Evolutionary conservation across 1,140 invertebrate species (phyloP), one percentile per base, ranked within the genome.

Genomic region (Dreissena polymorpha): DNA sequence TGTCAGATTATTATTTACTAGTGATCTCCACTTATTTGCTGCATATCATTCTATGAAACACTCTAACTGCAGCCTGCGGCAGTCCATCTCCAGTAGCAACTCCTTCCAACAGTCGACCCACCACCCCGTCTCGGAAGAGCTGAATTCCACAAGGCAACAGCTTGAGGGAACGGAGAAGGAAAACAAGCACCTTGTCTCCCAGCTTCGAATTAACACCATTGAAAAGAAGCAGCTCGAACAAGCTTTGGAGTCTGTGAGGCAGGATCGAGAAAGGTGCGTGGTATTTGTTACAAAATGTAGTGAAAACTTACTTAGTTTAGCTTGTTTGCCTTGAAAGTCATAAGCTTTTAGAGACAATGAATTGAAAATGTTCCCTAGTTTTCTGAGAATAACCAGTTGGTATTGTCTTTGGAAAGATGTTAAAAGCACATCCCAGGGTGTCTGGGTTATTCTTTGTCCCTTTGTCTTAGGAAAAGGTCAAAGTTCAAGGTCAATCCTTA

Each of bases 141-240:
- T 83, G 27, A 25, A 13, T 0, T 18, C 50, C 0, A 63, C 39
- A 14, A 53, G 51, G n/a, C 49, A 63, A 13, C 53, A 76, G 39
- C 39, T 83, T 14, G 60, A 60, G 21, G 27, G 27, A 5, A 73
- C 67, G 27, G 39, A 76, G 65, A 83, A 83, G 25, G 73, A 83
- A 50, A 83, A 83, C 53, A 23, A 49, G 21, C 72, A 57, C 10
- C 73, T 83, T 8, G 57, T 60, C 7, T 21, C 71, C 49, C 65
- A 76, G 39, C 51, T 83, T 21, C 65, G 67, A 14, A 50, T 67
- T 25, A 5, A 21, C 6, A 77, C 74, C 16, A 77, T 77, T n/a
- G 73, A 76, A 18, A 83, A 76, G 65, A 76, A 77, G 75, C 81
- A 83, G 57, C 67, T 83, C n/a, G 65, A 83, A 25, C 67, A 83